Conservation (phyloP, 2,797 vertebrate species). For the Eulemur rubriventer region DNA sequence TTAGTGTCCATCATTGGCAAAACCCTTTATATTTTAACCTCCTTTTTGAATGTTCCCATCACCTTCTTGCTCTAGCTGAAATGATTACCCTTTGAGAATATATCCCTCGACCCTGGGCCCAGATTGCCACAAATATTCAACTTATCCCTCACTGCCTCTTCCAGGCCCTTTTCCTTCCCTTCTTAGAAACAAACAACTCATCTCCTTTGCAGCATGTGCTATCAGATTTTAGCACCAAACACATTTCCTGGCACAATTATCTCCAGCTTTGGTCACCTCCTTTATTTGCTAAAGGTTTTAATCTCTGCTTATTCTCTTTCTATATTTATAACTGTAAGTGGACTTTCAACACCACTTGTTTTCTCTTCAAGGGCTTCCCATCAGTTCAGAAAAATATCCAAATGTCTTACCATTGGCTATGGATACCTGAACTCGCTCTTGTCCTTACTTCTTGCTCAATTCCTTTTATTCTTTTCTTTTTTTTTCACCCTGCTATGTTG, state of each 20-base stretch:
- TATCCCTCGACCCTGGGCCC: neutral
- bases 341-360: neutral
- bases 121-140: neutral
- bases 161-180: neutral
- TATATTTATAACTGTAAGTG: neutral
- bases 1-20: neutral
- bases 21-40: neutral
- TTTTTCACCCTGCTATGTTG: neutral
- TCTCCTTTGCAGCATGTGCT: neutral
- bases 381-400: neutral
- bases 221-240: neutral
- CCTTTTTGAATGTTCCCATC: neutral
- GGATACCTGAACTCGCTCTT: neutral
- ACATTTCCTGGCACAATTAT: neutral
- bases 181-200: neutral
- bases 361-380: neutral
- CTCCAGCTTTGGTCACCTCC: neutral
- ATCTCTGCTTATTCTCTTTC: neutral
- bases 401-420: neutral
- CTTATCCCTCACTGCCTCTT: neutral
- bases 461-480: neutral
- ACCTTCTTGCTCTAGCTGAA: neutral
- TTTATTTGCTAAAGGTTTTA: conserved; percentile 8
- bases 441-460: neutral
- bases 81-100: neutral